A percentile compares a stretch with the other conserved stretches of the same genome.
Evolutionary conservation across 1,140 invertebrate genomes (phyloP).

Genomic region (Varroa destructor): DNA sequence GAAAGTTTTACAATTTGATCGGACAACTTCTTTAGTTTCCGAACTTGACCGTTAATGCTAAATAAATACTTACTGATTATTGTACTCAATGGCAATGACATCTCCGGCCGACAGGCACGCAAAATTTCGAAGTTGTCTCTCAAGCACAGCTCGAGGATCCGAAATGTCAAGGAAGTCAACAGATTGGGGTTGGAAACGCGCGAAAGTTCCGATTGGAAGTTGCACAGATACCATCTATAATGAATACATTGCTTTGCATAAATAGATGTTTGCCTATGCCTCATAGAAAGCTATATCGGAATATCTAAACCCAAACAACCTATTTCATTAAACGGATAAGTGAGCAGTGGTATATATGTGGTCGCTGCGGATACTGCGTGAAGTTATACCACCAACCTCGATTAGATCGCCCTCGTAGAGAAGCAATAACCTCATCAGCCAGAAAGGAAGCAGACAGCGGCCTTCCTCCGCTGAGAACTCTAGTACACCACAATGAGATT

Average conservation of each 20-base stretch:
- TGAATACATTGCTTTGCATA: slow-evolving; percentile 41
- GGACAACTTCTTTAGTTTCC: too few species aligned
- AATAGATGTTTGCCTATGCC: slow-evolving; percentile 41
- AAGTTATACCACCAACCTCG: neutral
- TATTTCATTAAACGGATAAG: too few species aligned
- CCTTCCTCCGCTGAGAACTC: neutral
- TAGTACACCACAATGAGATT: slow-evolving; percentile 5
- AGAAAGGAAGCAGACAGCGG: slow-evolving; percentile 1
- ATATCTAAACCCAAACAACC: neutral
- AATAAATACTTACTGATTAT: slow-evolving; percentile 30
- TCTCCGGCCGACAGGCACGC: slow-evolving; percentile 46
- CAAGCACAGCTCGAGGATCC: slow-evolving; percentile 47
- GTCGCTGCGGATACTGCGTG: neutral
- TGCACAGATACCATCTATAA: slow-evolving; percentile 44
- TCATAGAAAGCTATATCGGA: neutral
- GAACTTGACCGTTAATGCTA: too few species aligned
- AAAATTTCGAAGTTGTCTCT: slow-evolving; percentile 47
- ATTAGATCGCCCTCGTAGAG: neutral
- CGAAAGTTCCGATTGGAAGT: slow-evolving; percentile 45
- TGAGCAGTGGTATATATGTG: too few species aligned
- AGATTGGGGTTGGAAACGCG: slow-evolving; percentile 47
- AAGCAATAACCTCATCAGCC: slow-evolving; percentile 20
- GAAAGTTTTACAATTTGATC: too few species aligned
- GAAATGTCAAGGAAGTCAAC: slow-evolving; percentile 46
- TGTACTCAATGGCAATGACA: slow-evolving; percentile 45